phyloP scores from a whole-genome alignment of 2,797 vertebrate species.

The Lophotriccus pileatus region DNA sequence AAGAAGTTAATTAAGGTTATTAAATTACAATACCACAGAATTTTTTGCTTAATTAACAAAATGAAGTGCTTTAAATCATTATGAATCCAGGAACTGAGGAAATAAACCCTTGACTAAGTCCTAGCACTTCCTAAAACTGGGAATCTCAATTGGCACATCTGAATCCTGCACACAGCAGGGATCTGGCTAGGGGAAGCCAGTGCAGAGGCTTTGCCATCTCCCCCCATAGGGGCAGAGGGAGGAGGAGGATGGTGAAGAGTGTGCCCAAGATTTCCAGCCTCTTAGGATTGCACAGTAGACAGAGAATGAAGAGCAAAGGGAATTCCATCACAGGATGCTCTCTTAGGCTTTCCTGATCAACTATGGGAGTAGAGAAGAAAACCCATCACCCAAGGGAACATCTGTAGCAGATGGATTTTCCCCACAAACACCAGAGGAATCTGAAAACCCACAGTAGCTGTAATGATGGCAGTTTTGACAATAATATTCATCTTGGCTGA shows the following conservation, averaged over 20 bases:
- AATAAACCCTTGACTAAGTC: background rate
- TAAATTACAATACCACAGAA: background rate
- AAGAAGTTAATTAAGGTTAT: background rate
- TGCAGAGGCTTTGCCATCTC: background rate
- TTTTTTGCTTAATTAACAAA: background rate
- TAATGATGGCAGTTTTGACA: constrained; percentile 22
- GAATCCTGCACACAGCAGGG: background rate
- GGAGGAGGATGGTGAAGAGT: background rate
- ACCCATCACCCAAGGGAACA: background rate
- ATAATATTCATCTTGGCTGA: constrained; percentile 55
- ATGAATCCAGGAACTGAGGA: background rate
- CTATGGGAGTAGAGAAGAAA: background rate
- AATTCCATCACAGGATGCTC: background rate
- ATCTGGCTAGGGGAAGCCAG: background rate
- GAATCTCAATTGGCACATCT: background rate
- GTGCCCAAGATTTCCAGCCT: background rate
- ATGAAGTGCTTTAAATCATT: background rate
- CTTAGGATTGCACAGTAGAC: background rate
- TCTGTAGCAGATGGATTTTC: background rate
- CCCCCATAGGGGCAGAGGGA: accelerated
- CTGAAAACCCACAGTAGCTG: constrained; percentile 20
- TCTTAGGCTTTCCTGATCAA: background rate
- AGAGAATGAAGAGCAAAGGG: background rate
- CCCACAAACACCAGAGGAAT: background rate
- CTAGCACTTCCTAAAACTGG: background rate